Conservation (phyloP, 2,113 vertebrate species). For the Epinephelus cyanopodus region DNA sequence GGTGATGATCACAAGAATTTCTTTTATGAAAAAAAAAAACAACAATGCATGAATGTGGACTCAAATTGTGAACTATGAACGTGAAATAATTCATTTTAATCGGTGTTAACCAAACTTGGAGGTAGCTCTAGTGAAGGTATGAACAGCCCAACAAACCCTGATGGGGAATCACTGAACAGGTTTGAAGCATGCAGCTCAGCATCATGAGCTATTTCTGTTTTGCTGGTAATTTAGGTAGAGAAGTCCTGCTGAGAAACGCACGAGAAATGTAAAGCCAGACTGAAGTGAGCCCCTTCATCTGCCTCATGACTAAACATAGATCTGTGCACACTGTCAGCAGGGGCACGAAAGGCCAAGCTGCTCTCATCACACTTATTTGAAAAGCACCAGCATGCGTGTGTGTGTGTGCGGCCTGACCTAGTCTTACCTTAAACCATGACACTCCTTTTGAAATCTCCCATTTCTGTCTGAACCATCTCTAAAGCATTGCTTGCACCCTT, state of each 20-base stretch:
- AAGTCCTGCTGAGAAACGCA: background rate
- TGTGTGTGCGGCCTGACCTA: conserved; percentile 13
- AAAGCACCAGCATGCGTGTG: background rate
- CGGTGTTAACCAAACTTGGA: too few relatives aligned
- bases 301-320: conserved; percentile 56
- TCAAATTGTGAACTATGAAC: too few relatives aligned
- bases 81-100: too few relatives aligned
- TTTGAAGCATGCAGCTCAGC: background rate
- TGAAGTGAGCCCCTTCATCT: conserved; percentile 21
- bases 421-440: conserved; percentile 19
- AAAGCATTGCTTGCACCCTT: background rate
- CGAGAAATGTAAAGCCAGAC: conserved; percentile 30
- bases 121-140: too few relatives aligned
- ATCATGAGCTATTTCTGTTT: background rate
- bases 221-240: background rate
- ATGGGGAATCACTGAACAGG: background rate
- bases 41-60: too few relatives aligned
- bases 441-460: background rate
- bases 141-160: background rate
- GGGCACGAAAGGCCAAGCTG: conserved; percentile 37
- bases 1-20: too few relatives aligned
- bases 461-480: conserved; percentile 8
- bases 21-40: too few relatives aligned
- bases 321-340: conserved; percentile 19
- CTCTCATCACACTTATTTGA: conserved; percentile 36